These are phyloP conservation scores for Drosophila bocki DNA, from an alignment of 1,140 invertebrate species.

Conservation along the genomic window DNA sequence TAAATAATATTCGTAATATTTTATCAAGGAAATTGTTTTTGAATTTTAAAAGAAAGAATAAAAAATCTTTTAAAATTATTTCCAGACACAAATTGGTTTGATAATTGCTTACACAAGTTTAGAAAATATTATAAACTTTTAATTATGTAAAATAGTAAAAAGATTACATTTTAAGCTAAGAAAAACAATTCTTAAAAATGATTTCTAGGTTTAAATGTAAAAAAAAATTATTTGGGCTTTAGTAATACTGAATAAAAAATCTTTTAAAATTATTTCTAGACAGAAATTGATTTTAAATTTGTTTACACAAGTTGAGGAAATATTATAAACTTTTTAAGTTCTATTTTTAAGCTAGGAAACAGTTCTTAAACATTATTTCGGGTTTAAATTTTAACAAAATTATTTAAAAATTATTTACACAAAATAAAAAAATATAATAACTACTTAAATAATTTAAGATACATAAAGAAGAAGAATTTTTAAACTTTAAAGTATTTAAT, in stretches of 20 bases:
- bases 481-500: neutral
- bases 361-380: neutral
- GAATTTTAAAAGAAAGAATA: too few species aligned
- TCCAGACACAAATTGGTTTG: neutral
- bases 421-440: neutral
- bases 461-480: too few species aligned
- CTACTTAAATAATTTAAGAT: neutral
- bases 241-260: neutral
- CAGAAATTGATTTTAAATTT: too few species aligned
- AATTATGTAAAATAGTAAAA: neutral
- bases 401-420: neutral
- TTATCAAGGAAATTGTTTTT: slow-evolving; percentile 6
- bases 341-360: too few species aligned
- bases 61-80: neutral
- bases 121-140: neutral
- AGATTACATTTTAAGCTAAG: too few species aligned
- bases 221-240: neutral
- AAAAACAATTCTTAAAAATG: neutral
- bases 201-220: neutral
- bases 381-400: neutral
- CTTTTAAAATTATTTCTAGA: neutral
- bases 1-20: slow-evolving; percentile 23
- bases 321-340: too few species aligned
- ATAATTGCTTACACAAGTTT: neutral
- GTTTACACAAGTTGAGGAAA: too few species aligned